Evolutionary conservation across 2,797 vertebrate species (phyloP), one percentile per base, ranked within the genome.

Genomic region (Apodemus agrarius): DNA sequence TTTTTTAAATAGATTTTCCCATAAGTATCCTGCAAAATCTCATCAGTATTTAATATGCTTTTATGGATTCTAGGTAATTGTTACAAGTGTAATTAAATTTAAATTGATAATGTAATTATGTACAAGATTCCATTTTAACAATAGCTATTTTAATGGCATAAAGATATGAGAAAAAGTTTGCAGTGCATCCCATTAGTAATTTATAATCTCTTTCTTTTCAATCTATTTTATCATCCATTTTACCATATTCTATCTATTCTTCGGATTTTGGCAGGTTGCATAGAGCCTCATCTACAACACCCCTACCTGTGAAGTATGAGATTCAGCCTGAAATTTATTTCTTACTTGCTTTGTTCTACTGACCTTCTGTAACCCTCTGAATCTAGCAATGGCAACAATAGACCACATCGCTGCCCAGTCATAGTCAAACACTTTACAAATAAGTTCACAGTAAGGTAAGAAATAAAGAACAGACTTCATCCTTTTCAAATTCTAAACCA

Each of bases 11-110:
- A 34, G 8, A 88, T 75, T 80, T 80, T 22, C 5, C 61, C 22
- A 24, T 43, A 61, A 84, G 10, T 52, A 14, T 4, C 57, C 22
- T 26, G 49, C 37, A 80, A 31, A 92, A 93, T 90, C 19, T 43
- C 16, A 91, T 78, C 37, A 81, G 14, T 61, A 65, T 59, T 4
- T 67, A 49, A 78, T 91, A n/a, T 34, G 31, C 21, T 76, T 12
- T 22, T 67, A 80, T 17, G 37, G 12, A 19, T 89, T 91, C 46
- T 29, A 90, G 22, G 13, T 90, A 80, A 93, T 80, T 6, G 16
- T 95, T 95, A 46, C 8, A 74, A 82, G 59, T 80, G 17, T 95
- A 93, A 93, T 96, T 46, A 95, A 95, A 81, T 83, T 17, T 89
- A 95, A 97, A 91, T 89, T 86, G 13, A 80, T 80, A 76, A 31